A percentile compares a stretch with the other conserved stretches of the same genome.
Evolutionary conservation across 1,140 invertebrate genomes (phyloP).

Genomic region (Capitella teleta): DNA sequence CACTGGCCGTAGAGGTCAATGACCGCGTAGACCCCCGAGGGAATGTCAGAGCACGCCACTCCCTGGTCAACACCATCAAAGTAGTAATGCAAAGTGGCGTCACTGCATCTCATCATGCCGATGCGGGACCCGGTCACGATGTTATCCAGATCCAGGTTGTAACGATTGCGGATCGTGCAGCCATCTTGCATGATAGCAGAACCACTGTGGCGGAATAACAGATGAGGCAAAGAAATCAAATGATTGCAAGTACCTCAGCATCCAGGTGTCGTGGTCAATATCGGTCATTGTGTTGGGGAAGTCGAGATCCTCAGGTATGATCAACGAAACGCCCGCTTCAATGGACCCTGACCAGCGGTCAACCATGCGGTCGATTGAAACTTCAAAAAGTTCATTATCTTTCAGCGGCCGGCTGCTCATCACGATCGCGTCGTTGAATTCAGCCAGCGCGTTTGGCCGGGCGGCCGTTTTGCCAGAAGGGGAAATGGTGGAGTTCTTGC

Average conservation of each 20-base stretch:
- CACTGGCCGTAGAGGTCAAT: constrained; percentile 90
- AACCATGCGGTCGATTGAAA: constrained; percentile 81
- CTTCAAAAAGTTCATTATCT: constrained; percentile 85
- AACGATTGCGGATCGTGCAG: constrained; percentile 67
- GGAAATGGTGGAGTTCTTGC: constrained; percentile 74
- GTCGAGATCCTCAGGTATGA: constrained; percentile 73
- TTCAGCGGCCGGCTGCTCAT: constrained; percentile 75
- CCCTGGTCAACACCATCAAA: constrained; percentile 84
- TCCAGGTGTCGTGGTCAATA: constrained; percentile 82
- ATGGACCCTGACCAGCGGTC: constrained; percentile 83
- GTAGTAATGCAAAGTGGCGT: constrained; percentile 78
- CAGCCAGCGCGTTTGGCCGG: constrained; percentile 67
- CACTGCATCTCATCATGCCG: constrained; percentile 73
- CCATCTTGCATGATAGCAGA: constrained; percentile 60
- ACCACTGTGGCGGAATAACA: constrained; percentile 38
- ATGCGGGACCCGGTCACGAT: constrained; percentile 63
- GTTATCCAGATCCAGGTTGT: constrained; percentile 70
- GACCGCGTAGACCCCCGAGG: constrained; percentile 75
- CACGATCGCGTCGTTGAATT: constrained; percentile 89
- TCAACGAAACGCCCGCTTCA: constrained; percentile 75
- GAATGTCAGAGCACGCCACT: constrained; percentile 67
- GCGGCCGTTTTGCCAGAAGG: constrained; percentile 75
- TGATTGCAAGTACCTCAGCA: constrained; percentile 53
- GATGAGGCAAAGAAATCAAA: constrained; percentile 54
- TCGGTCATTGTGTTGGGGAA: constrained; percentile 84